Evolutionary conservation across 2,888 invertebrate genomes (phyloP).

Genomic region (Diaprepes abbreviatus): DNA sequence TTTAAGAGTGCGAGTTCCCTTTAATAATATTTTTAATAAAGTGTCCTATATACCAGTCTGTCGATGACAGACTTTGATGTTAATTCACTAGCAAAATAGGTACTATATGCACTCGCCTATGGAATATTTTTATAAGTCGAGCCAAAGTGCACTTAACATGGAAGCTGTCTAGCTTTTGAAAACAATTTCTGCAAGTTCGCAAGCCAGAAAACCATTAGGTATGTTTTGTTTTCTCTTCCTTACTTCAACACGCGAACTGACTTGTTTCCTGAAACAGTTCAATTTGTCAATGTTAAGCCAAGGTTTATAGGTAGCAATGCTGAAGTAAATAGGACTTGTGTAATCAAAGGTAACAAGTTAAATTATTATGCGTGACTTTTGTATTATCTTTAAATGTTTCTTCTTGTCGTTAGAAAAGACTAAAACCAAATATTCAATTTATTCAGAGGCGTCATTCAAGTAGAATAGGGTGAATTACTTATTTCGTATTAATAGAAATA

Average conservation of each 20-base stretch:
- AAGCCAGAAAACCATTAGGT: constrained; percentile 14
- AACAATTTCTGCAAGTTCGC: constrained; percentile 13
- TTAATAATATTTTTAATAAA: too few relatives aligned
- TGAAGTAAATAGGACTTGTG: neutral
- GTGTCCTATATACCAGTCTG: too few relatives aligned
- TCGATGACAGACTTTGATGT: too few relatives aligned
- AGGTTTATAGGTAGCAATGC: neutral
- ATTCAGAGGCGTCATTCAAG: too few relatives aligned
- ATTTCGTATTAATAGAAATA: neutral
- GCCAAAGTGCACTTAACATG: constrained; percentile 6
- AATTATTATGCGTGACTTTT: constrained; percentile 1
- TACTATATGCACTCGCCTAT: neutral
- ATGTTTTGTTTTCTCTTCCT: constrained; percentile 14
- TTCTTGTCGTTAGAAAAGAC: too few relatives aligned
- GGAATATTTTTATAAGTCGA: neutral
- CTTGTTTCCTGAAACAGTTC: constrained; percentile 16
- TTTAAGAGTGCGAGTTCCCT: too few relatives aligned
- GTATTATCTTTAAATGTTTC: neutral
- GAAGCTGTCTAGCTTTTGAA: constrained; percentile 12
- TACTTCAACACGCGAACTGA: constrained; percentile 9
- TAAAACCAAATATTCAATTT: too few relatives aligned
- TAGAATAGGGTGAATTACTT: too few relatives aligned
- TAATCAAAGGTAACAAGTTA: neutral
- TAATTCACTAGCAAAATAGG: too few relatives aligned
- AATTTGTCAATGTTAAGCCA: constrained; percentile 14